Evolutionary conservation across 1,140 invertebrate species (phyloP).

Genomic region (Cotesia chilonis): DNA sequence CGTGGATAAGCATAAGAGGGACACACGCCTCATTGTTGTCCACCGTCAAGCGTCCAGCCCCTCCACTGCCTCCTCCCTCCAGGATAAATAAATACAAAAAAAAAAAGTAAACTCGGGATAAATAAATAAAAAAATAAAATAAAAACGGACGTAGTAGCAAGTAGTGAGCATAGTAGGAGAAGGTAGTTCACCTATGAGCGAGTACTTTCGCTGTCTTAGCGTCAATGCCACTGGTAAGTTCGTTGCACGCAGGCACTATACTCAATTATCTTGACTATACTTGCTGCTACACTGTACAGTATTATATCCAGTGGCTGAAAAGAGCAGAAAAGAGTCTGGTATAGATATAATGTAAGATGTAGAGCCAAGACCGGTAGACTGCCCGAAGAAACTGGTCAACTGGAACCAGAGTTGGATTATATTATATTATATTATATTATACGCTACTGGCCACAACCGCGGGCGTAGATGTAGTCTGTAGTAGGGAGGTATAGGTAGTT

Average conservation of each 20-base stretch:
- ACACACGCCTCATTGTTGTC: conserved; percentile 37
- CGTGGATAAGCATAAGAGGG: conserved; percentile 36
- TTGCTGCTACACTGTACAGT: conserved; percentile 5
- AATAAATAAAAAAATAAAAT: conserved; percentile 23
- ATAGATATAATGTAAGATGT: neutral
- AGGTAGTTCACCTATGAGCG: conserved; percentile 23
- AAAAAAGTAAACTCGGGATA: neutral
- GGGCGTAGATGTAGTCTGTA: conserved; percentile 1
- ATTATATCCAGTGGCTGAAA: neutral
- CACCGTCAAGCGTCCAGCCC: neutral
- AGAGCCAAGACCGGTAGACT: conserved; percentile 33
- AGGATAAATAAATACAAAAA: conserved; percentile 10
- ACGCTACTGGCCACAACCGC: conserved; percentile 31
- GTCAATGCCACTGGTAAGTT: conserved; percentile 52
- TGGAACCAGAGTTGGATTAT: conserved; percentile 49
- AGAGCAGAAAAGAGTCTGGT: conserved; percentile 1
- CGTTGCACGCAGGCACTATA: conserved; percentile 38
- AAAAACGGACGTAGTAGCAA: neutral
- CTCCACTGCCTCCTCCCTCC: no score
- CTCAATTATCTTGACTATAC: neutral
- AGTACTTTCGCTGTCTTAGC: conserved; percentile 55
- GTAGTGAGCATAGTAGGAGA: conserved; percentile 23
- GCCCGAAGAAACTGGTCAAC: conserved; percentile 52
- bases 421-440: conserved; percentile 30
- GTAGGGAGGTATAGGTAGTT: no score